Percentiles rank a stretch among this genome's conserved stretches.
Conservation (phyloP, 2,888 invertebrate species). For the Sphaerophoria taeniata region DNA sequence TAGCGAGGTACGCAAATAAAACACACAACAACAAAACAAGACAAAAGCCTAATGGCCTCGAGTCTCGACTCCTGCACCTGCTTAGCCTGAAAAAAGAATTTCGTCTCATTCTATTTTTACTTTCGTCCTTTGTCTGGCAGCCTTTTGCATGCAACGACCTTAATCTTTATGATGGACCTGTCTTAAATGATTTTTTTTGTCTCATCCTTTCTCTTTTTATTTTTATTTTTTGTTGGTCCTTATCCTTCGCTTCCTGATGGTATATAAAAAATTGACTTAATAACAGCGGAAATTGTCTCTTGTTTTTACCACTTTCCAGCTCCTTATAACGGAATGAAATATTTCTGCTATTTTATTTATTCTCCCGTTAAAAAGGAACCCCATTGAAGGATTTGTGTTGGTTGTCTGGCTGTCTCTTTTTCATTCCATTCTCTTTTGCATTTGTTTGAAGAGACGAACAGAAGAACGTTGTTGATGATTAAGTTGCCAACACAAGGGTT, state of each 20-base stretch:
- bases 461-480: conserved; percentile 25
- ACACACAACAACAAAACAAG: background rate
- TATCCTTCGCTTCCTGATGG: background rate
- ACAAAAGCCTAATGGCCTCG: background rate
- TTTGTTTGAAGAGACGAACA: conserved; percentile 13
- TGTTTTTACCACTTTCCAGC: conserved; percentile 25
- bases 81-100: background rate
- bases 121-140: background rate
- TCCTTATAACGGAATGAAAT: conserved; percentile 36
- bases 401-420: background rate
- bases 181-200: conserved; percentile 14
- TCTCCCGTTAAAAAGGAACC: conserved; percentile 20
- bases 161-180: conserved; percentile 15
- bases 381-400: conserved; percentile 13
- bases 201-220: background rate
- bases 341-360: conserved; percentile 28
- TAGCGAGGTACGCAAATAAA: background rate
- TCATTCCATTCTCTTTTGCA: background rate
- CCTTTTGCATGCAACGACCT: conserved; percentile 11
- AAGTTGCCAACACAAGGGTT: conserved; percentile 16
- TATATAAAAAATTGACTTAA: conserved; percentile 32
- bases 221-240: background rate
- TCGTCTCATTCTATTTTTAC: background rate
- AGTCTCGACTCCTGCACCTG: background rate
- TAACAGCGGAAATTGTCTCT: conserved; percentile 35